Evolutionary conservation across 2,797 vertebrate species (phyloP).

Genomic region (Phalloptychus januarius): DNA sequence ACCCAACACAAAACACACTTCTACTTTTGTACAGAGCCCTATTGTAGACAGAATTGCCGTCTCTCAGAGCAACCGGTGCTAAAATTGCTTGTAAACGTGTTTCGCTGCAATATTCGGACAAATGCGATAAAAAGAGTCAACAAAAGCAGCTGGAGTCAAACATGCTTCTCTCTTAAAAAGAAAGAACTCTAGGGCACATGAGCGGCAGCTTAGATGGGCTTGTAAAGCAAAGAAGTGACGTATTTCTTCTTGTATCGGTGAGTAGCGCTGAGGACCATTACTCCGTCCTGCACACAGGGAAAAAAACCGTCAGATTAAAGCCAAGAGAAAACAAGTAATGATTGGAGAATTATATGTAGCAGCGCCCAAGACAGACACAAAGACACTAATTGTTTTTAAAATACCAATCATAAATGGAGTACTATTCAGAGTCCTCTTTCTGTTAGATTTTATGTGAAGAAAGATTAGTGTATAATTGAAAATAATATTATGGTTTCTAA

Average conservation of each 20-base stretch:
- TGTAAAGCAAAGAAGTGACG: slow-evolving; percentile 96
- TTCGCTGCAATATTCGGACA: slow-evolving; percentile 69
- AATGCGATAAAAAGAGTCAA: slow-evolving; percentile 33
- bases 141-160: slow-evolving; percentile 42
- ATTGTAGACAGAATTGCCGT: slow-evolving; percentile 43
- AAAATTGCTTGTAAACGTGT: slow-evolving; percentile 58
- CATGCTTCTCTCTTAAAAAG: slow-evolving; percentile 46
- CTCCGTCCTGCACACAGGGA: slow-evolving; percentile 84
- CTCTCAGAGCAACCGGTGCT: slow-evolving; percentile 32
- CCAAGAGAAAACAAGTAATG: background rate
- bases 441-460: background rate
- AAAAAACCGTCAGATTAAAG: slow-evolving; percentile 11
- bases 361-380: background rate
- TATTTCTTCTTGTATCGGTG: slow-evolving; percentile 99
- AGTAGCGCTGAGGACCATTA: slow-evolving; percentile 97
- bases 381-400: background rate
- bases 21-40: slow-evolving; percentile 57
- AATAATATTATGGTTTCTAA: background rate
- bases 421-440: background rate
- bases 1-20: slow-evolving; percentile 13
- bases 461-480: background rate
- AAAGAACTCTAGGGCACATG: slow-evolving; percentile 23
- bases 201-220: slow-evolving; percentile 86
- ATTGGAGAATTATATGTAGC: background rate
- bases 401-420: background rate